Conservation (phyloP, 2,113 vertebrate species). For the Erythrolamprus reginae region DNA sequence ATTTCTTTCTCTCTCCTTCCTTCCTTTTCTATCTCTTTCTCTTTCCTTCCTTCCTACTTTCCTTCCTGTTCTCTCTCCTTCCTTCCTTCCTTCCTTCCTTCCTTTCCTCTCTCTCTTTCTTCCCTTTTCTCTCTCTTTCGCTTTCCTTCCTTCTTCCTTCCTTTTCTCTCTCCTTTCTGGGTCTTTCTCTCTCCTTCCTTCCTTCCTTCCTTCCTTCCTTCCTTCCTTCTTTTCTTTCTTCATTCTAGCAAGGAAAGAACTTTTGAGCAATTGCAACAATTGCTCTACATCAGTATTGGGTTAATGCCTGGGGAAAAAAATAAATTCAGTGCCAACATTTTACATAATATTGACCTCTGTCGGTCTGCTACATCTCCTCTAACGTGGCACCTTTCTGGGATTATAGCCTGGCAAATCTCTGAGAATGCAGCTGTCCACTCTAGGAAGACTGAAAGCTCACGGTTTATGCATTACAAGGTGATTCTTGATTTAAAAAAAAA, state of each 20-base stretch:
- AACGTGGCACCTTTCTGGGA: not conserved
- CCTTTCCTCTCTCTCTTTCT: too few species aligned
- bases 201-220: too few species aligned
- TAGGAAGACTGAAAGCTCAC: not conserved
- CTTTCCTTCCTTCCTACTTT: too few species aligned
- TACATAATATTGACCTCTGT: not conserved
- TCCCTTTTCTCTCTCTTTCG: too few species aligned
- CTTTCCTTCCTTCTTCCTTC: too few species aligned
- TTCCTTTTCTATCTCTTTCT: too few species aligned
- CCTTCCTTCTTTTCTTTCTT: not conserved
- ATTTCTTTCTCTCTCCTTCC: too few species aligned
- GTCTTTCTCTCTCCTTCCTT: too few species aligned
- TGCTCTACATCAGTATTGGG: not conserved
- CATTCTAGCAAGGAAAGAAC: not conserved
- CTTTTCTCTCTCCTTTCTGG: too few species aligned
- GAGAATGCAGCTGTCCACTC: not conserved
- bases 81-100: too few species aligned
- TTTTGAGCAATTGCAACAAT: not conserved
- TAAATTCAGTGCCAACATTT: not conserved
- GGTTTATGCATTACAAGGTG: not conserved
- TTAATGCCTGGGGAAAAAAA: not conserved
- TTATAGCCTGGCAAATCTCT: not conserved
- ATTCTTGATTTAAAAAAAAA: not conserved
- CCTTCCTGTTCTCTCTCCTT: too few species aligned
- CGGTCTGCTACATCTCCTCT: not conserved